Conservation (phyloP, 2,797 vertebrate species). For the Leptatherina wallacei region DNA sequence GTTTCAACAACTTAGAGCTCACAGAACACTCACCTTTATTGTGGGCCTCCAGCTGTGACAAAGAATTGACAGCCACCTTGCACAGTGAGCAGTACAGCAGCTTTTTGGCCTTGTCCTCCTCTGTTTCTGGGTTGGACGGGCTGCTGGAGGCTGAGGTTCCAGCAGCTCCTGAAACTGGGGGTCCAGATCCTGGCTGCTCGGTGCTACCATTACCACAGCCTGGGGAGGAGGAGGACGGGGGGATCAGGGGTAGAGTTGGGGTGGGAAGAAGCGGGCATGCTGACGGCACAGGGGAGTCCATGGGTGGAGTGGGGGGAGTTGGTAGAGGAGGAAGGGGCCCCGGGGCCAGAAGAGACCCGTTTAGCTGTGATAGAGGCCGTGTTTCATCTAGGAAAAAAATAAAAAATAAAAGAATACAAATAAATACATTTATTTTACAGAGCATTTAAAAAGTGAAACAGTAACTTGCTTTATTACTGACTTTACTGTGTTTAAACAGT, state of each 20-base stretch:
- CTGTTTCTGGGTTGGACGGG: constrained; percentile 82
- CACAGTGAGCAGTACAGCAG: constrained; percentile 93
- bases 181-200: constrained; percentile 67
- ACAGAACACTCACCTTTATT: constrained; percentile 88
- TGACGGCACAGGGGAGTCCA: constrained; percentile 72
- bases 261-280: constrained; percentile 71
- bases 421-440: constrained; percentile 18
- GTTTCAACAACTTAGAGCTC: constrained; percentile 3
- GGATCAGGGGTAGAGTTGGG: constrained; percentile 61
- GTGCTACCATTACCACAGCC: constrained; percentile 64
- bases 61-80: constrained; percentile 94
- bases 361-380: constrained; percentile 69
- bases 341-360: constrained; percentile 65
- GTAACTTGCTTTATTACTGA: background rate
- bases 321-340: constrained; percentile 68
- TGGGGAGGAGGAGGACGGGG: constrained; percentile 72
- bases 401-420: constrained; percentile 3
- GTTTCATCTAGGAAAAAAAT: constrained; percentile 74
- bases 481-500: background rate
- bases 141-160: constrained; percentile 51
- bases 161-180: constrained; percentile 34
- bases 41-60: constrained; percentile 93
- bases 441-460: background rate
- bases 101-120: constrained; percentile 92
- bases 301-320: constrained; percentile 74